phyloP scores from a whole-genome alignment of 2,888 invertebrate species.

The Cheilosia scutellata region DNA sequence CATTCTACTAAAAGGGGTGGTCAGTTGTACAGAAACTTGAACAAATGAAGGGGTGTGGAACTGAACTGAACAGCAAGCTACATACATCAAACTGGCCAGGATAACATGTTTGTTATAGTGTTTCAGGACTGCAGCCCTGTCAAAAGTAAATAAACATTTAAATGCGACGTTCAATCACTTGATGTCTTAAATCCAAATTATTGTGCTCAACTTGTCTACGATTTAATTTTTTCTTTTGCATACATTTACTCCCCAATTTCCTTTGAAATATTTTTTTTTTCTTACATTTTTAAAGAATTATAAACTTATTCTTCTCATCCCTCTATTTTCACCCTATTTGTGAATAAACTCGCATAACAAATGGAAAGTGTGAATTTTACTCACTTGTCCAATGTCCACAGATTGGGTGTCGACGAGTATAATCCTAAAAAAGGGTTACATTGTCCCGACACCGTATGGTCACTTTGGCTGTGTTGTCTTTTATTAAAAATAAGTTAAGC shows the following conservation, averaged over 20 bases:
- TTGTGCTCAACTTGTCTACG: too few species aligned
- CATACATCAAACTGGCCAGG: too few species aligned
- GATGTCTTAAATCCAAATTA: too few species aligned
- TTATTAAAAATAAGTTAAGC: conserved; percentile 73
- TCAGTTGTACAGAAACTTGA: too few species aligned
- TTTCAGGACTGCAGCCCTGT: too few species aligned
- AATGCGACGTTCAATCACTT: too few species aligned
- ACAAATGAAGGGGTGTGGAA: too few species aligned
- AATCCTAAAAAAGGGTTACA: conserved; percentile 53
- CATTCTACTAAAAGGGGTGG: too few species aligned
- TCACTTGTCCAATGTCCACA: conserved; percentile 18
- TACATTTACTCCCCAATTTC: neutral
- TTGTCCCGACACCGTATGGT: conserved; percentile 69
- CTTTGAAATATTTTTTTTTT: neutral
- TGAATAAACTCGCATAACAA: conserved; percentile 40
- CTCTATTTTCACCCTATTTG: neutral
- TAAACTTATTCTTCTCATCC: neutral
- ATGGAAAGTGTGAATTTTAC: conserved; percentile 31
- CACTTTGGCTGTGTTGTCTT: conserved; percentile 52
- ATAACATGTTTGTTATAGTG: too few species aligned
- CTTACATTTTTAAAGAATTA: neutral
- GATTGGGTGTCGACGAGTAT: conserved; percentile 10
- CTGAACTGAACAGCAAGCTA: too few species aligned
- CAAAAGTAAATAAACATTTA: too few species aligned
- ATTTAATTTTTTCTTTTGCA: too few species aligned